Evolutionary conservation across 2,888 invertebrate species (phyloP), one percentile per base, ranked within the genome.

Genomic region (Heliconius charithonia): DNA sequence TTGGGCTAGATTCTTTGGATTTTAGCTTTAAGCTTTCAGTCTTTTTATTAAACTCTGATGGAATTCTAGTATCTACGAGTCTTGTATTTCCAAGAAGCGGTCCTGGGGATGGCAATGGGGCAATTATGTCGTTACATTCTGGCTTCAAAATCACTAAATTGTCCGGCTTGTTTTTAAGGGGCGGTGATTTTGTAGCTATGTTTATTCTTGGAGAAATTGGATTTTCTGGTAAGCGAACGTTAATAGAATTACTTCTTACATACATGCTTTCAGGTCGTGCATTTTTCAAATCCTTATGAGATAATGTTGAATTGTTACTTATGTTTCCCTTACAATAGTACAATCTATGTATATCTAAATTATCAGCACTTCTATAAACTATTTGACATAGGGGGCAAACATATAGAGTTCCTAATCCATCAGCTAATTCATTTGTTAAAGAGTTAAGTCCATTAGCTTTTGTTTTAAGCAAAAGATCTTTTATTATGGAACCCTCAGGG

Each of bases 41-140:
- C 88, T 91, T 93, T 83, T 91, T 90, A 72, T 87, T 86, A 78
- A 93, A 93, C 79, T 96, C 96, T 63, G 89, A 84, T 59, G 93
- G 87, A 62, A 87, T 83, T 85, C 94, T 91, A 19, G 96, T 92
- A 83, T 98, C 98, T 25, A 98, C 97, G 62, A 98, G 93, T 74
- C 97, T 96, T 3, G 98, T 98, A 86, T 97, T 97, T 9, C 98
- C 98, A 37, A 98, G 93, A 81, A 97, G 93, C 0, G 98, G 98
- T 0, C 98, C 98, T 0, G 98, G 98, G 6, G 98, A 98, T 67
- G 97, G 97, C 71, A 97, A 90, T 0, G 97, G 97, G 67, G 96
- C 95, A 81, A 95, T 94, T 67, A 96, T 90, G 83, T 96, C 95
- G 82, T 82, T 94, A 66, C 88, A 85, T 83, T 95, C 95, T 67